phyloP scores from a whole-genome alignment of 2,888 invertebrate species.

The Paralinhomoeus sp. region DNA sequence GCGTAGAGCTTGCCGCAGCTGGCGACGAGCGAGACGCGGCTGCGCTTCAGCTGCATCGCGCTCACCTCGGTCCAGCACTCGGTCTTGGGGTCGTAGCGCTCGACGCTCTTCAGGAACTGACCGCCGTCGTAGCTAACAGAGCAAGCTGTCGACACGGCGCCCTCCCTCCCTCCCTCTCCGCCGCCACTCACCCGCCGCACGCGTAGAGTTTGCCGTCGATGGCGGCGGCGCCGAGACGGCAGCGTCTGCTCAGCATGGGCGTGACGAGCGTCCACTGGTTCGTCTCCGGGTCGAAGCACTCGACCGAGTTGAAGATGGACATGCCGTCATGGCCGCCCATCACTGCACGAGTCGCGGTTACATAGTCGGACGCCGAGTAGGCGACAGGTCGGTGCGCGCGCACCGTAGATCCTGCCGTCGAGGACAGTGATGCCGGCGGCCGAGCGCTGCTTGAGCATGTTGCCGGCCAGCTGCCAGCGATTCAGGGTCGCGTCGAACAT shows the following conservation, averaged over 20 bases:
- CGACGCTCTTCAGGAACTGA: conserved; percentile 54
- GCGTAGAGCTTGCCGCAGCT: conserved; percentile 51
- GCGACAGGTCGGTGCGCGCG: too few relatives aligned
- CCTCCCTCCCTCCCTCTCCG: too few relatives aligned
- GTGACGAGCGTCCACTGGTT: conserved; percentile 49
- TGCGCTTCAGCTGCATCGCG: conserved; percentile 56
- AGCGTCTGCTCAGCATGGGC: conserved; percentile 55
- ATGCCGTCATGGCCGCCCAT: conserved; percentile 67
- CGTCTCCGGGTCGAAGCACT: conserved; percentile 49
- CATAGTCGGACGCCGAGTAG: too few relatives aligned
- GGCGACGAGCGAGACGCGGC: conserved; percentile 54
- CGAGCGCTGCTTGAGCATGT: conserved; percentile 30
- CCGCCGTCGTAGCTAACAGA: conserved; percentile 50
- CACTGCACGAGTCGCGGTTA: too few relatives aligned
- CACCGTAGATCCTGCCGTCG: conserved; percentile 28
- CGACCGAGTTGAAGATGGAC: conserved; percentile 41
- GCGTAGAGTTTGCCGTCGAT: conserved; percentile 58
- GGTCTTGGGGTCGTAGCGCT: conserved; percentile 28
- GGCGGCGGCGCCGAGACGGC: conserved; percentile 56
- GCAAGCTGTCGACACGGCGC: not conserved
- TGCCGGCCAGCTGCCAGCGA: conserved; percentile 25
- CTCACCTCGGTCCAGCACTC: conserved; percentile 47
- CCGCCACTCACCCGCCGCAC: conserved; percentile 38
- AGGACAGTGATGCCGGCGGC: conserved; percentile 30
- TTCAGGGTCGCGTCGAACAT: conserved; percentile 16